Evolutionary conservation across 2,888 invertebrate genomes (phyloP), one percentile per base, ranked within the genome.

Genomic region (Drosophila hamatofila): DNA sequence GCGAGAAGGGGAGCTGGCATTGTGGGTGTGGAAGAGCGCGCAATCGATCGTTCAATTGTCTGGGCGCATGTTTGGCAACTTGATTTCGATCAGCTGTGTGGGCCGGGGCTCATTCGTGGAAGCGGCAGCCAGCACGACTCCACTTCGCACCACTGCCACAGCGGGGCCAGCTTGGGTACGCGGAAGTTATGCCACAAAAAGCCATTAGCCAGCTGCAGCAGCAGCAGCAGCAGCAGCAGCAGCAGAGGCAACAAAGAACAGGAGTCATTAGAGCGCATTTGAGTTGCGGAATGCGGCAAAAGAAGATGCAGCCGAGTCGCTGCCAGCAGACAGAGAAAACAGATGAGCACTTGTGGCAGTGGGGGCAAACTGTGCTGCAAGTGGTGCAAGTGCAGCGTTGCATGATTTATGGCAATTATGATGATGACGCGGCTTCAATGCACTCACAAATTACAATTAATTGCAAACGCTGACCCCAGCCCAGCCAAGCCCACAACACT

Each of bases 321-420:
- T 27, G 52, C 44, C 14, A n/a, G 37, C 18, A 33, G 62, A 57
- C n/a, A n/a, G n/a, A n/a, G n/a, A n/a, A n/a, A n/a, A n/a, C n/a
- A n/a, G 44, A 21, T 55, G 75, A 65, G 72, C 62, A 25, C 33
- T 49, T 25, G 65, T 23, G 33, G 42, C 35, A 42, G 39, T 27
- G n/a, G n/a, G 42, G 37, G 27, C 37, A 46, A 39, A 41, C 42
- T 35, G 33, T 35, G 55, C 46, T 65, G 33, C 51, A 35, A 52
- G 87, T 87, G 76, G 37, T 37, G 88, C 85, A 76, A 89, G 88
- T 88, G 86, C 77, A 59, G 79, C 75, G 75, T 88, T 88, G 90
- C 90, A 88, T 88, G 87, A 88, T 90, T 87, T 90, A 88, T 90
- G 88, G 87, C 89, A 88, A 88, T 88, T 88, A 88, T 90, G 81